Evolutionary conservation across 2,888 invertebrate species (phyloP).

Genomic region (Cheilosia pagana): DNA sequence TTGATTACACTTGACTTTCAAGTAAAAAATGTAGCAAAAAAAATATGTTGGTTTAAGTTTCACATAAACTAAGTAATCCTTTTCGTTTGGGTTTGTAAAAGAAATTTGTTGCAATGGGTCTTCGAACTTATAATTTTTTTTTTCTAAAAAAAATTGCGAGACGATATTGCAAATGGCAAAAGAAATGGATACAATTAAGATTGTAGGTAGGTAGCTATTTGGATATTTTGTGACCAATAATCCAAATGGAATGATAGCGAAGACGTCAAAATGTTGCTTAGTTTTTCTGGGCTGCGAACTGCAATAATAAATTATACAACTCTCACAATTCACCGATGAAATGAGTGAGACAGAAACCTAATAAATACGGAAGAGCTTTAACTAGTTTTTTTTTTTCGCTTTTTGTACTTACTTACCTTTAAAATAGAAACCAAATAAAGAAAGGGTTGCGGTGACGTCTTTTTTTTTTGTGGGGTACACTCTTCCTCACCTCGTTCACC

Average conservation of each 20-base stretch:
- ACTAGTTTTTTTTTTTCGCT: constrained; percentile 12
- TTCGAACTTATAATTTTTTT: constrained; percentile 26
- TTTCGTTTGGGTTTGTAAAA: neutral
- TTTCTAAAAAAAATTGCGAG: constrained; percentile 14
- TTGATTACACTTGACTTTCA: neutral
- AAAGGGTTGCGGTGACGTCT: constrained; percentile 34
- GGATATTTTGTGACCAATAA: constrained; percentile 19
- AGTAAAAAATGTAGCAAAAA: constrained; percentile 24
- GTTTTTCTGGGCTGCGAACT: constrained; percentile 33
- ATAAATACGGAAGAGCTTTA: constrained; percentile 45
- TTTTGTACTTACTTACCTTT: constrained; percentile 10
- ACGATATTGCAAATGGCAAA: neutral
- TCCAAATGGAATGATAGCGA: constrained; percentile 46
- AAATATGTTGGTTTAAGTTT: neutral
- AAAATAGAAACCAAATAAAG: neutral
- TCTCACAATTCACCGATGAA: constrained; percentile 12
- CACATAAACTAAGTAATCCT: neutral
- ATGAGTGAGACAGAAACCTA: constrained; percentile 49
- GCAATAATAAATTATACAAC: constrained; percentile 52
- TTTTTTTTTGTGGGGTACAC: constrained; percentile 11
- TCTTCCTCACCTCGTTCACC: constrained; percentile 20
- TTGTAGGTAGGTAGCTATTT: constrained; percentile 28
- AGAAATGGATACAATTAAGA: constrained; percentile 22
- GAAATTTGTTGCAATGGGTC: neutral
- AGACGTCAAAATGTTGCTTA: constrained; percentile 49